Conservation (phyloP, 1,140 invertebrate species). For the Meloidogyne floridensis region DNA sequence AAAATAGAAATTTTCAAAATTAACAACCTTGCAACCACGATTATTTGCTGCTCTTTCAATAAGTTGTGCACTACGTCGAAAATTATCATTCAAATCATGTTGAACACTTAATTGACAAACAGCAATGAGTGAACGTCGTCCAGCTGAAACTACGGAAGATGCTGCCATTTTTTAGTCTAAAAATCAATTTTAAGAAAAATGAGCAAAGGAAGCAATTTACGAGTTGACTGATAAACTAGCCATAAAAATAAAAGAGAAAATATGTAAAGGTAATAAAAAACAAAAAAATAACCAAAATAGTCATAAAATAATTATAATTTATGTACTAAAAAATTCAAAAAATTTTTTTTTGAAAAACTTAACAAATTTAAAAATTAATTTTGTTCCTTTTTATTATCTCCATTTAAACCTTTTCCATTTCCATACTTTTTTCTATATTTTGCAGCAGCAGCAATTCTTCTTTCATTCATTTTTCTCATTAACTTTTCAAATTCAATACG, state of each 20-base stretch:
- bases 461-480: constrained; percentile 19
- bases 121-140: constrained; percentile 49
- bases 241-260: no score
- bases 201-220: no score
- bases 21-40: constrained; percentile 50
- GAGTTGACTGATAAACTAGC: no score
- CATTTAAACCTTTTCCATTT: background rate
- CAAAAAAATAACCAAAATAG: no score
- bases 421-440: background rate
- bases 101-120: constrained; percentile 60
- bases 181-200: background rate
- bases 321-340: no score
- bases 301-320: no score
- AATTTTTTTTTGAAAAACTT: no score
- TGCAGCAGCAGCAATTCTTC: constrained; percentile 9
- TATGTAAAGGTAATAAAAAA: no score
- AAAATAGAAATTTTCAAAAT: background rate
- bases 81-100: constrained; percentile 59
- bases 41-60: constrained; percentile 52
- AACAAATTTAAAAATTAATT: background rate
- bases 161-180: constrained; percentile 8
- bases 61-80: constrained; percentile 43
- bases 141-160: background rate
- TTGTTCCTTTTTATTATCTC: background rate
- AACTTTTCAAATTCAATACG: constrained; percentile 32